phyloP scores from a whole-genome alignment of 2,888 invertebrate species.

The Dioctria rufipes region DNA sequence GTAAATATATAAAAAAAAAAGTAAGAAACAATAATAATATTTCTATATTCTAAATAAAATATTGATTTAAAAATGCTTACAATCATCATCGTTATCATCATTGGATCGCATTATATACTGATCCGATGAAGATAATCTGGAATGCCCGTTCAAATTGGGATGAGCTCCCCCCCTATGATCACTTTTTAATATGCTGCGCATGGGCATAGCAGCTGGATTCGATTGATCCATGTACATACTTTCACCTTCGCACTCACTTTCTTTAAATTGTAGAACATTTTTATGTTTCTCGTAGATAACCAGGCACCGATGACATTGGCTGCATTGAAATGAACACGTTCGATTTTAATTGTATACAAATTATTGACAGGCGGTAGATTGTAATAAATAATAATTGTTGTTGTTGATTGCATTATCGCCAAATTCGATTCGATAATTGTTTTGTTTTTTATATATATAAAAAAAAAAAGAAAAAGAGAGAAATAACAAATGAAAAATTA shows the following conservation, averaged over 20 bases:
- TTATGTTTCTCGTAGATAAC: constrained; percentile 96
- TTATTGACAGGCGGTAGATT: not conserved
- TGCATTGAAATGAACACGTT: constrained; percentile 72
- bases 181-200: constrained; percentile 72
- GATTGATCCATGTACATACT: constrained; percentile 73
- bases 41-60: constrained; percentile 10
- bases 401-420: not conserved
- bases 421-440: constrained; percentile 7
- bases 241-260: constrained; percentile 86
- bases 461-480: constrained; percentile 16
- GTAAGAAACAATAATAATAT: constrained; percentile 57
- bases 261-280: constrained; percentile 97
- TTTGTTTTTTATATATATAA: constrained; percentile 30
- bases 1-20: not conserved
- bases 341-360: constrained; percentile 2
- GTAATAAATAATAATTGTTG: not conserved
- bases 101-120: constrained; percentile 73
- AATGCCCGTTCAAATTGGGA: constrained; percentile 73
- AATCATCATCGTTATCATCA: constrained; percentile 72
- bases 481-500: constrained; percentile 47
- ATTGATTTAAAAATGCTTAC: constrained; percentile 68
- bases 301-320: constrained; percentile 94
- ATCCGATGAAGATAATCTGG: constrained; percentile 73
- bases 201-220: constrained; percentile 72
- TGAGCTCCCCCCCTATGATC: constrained; percentile 73